Evolutionary conservation across 2,113 vertebrate genomes (phyloP), one percentile per base, ranked within the genome.

Genomic region (Neolamprologus caudopunctatus): DNA sequence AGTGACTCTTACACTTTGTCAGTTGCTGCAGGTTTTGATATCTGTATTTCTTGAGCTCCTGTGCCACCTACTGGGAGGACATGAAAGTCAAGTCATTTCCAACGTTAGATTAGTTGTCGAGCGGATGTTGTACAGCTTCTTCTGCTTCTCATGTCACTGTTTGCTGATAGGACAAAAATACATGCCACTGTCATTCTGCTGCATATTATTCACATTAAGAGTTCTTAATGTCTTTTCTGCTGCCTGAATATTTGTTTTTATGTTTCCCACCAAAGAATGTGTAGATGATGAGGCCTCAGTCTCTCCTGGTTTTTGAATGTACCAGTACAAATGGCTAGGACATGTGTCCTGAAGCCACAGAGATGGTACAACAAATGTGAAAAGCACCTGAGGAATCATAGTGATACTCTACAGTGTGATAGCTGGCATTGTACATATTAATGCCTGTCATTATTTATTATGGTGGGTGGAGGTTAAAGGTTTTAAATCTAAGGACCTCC

Each of bases 21-120:
- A 53, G 16, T 28, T 61, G 4, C n/a, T 71, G 11, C n/a, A 71
- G 37, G 66, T 71, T 24, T 42, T 24, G 12, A 42, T 40, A 8
- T 42, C 14, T 33, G 31, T n/a, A 80, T 89, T 83, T 88, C 37
- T 90, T 81, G 21, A 82, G 24, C 73, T 83, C 28, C 45, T 85
- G 80, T 86, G 7, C 93, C 93, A 87, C 88, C 93, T 94, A 40
- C 79, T 89, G 94, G 87, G 80, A 26, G 14, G 2, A 86, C 21
- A 17, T 21, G 5, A 45, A n/a, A 57, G 33, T 19, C 3, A 40
- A 68, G 19, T 21, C 5, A 42, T 71, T 71, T 42, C n/a, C 35
- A 24, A 63, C 2, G n/a, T n/a, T n/a, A n/a, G 9, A 57, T 16
- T 28, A 4, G 55, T 28, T 58, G 55, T 35, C 24, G 84, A 33